Evolutionary conservation across 2,888 invertebrate genomes (phyloP), one percentile per base, ranked within the genome.

Genomic region (Phasia obesa): DNA sequence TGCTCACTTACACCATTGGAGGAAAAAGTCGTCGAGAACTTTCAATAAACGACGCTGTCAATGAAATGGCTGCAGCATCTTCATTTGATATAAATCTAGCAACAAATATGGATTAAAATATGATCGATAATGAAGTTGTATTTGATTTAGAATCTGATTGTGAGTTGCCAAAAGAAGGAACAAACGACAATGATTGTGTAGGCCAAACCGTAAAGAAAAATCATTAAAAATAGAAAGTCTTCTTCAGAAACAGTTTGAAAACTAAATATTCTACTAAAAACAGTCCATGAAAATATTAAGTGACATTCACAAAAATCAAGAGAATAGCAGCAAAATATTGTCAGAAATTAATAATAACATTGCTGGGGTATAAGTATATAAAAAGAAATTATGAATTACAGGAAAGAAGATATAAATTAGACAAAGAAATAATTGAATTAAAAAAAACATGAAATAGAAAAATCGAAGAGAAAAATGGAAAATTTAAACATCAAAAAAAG

Each of bases 301-400:
- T 7, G 7, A 47, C 7, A 4, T 31, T 31, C 4, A 31, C 7
- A 9, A 19, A 47, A 4, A 6, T n/a, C n/a, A n/a, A n/a, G n/a
- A n/a, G n/a, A n/a, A n/a, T n/a, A n/a, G n/a, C n/a, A n/a, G n/a
- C n/a, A 47, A 47, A 47, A 5, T 7, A 9, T 19, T 47, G 17
- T n/a, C 47, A 0, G 47, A 47, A n/a, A 47, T 47, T n/a, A 47
- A 47, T 47, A 17, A 19, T n/a, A 47, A 47, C 19, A 47, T 47
- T 47, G 4, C 47, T 47, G 17, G 4, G n/a, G 47, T 47, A 2
- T n/a, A n/a, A n/a, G n/a, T n/a, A n/a, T n/a, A n/a, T n/a, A n/a
- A n/a, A n/a, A 47, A 17, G 15, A n/a, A 47, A n/a, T 47, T 47
- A 47, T 47, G 47, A 47, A 19, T 47, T 47, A 47, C 19, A 47